These are phyloP conservation scores for Lasioglossum figueresi DNA, from an alignment of 2,888 invertebrate species.

Conservation along the genomic window DNA sequence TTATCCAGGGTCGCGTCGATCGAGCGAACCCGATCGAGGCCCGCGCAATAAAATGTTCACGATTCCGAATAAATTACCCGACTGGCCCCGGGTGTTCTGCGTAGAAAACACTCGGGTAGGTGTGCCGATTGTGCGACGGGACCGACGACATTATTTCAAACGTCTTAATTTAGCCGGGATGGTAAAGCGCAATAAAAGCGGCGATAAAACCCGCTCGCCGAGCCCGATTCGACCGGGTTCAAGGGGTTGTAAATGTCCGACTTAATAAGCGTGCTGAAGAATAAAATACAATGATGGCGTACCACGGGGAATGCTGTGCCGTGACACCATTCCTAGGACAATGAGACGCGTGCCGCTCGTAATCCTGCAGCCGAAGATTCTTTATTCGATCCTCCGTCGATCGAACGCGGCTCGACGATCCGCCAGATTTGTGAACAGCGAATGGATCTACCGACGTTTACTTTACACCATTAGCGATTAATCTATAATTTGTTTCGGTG, in stretches of 20 bases:
- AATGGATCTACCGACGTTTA: neutral
- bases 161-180: conserved; percentile 61
- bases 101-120: conserved; percentile 38
- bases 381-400: neutral
- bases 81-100: conserved; percentile 11
- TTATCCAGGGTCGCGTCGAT: conserved; percentile 50
- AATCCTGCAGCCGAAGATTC: neutral
- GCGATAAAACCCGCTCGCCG: conserved; percentile 58
- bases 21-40: conserved; percentile 39
- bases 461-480: neutral
- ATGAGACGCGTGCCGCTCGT: neutral
- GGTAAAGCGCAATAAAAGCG: conserved; percentile 61
- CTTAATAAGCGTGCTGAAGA: conserved; percentile 62
- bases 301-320: conserved; percentile 12
- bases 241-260: conserved; percentile 63
- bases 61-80: conserved; percentile 64
- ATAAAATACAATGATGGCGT: conserved; percentile 52
- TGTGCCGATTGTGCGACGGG: conserved; percentile 42
- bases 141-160: conserved; percentile 59
- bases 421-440: conserved; percentile 1
- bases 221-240: conserved; percentile 49
- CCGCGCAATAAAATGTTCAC: conserved; percentile 65
- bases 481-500: neutral
- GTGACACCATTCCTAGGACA: neutral
- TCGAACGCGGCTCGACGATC: neutral